Conservation (phyloP, 2,797 vertebrate species). For the Paguma larvata region DNA sequence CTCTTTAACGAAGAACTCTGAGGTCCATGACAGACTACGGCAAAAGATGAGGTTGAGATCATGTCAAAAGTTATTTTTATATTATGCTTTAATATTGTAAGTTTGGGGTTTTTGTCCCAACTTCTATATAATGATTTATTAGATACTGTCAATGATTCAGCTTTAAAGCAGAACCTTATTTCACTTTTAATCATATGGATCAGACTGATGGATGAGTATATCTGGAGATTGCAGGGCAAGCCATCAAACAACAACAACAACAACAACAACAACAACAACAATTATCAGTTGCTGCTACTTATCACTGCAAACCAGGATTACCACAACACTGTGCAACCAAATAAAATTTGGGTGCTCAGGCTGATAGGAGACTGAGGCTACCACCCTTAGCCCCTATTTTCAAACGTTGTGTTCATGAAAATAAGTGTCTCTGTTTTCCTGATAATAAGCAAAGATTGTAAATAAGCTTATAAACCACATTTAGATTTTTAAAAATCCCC, state of each 20-base stretch:
- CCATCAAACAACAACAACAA: not conserved
- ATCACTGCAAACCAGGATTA: conserved; percentile 47
- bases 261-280: not conserved
- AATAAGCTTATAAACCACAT: conserved; percentile 21
- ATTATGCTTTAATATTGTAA: conserved; percentile 6
- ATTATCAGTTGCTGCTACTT: conserved; percentile 44
- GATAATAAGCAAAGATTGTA: conserved; percentile 27
- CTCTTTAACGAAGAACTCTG: not conserved
- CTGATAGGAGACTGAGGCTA: not conserved
- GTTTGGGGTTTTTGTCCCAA: conserved; percentile 44
- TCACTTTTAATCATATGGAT: conserved; percentile 65
- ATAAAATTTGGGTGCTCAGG: not conserved
- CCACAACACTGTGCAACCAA: not conserved
- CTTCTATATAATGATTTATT: conserved; percentile 75
- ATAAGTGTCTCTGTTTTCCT: not conserved
- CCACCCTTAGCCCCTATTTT: not conserved
- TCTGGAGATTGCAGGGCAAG: conserved; percentile 56
- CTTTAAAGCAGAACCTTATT: conserved; percentile 75
- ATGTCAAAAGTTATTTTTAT: conserved; percentile 42
- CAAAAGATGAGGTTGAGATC: not conserved
- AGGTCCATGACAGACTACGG: not conserved
- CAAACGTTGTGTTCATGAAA: conserved; percentile 28
- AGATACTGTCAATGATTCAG: conserved; percentile 71
- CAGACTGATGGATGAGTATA: conserved; percentile 71
- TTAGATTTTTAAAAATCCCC: not conserved